Base-by-base conservation (phyloP, 2,888 invertebrate species). In the Nysson spinosus region DNA sequence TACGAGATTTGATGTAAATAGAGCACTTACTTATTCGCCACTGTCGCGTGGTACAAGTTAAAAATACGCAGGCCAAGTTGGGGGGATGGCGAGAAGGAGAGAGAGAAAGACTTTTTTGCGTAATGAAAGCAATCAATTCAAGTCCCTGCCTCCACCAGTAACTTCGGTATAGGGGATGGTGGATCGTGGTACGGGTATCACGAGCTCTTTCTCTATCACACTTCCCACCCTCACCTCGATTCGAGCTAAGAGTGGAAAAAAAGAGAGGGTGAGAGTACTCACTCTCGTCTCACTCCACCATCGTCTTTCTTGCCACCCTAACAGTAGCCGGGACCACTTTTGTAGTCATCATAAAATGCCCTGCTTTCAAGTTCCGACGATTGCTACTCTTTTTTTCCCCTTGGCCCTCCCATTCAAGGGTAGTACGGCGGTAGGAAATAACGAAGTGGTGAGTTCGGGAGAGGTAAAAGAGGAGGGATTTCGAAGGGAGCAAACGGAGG, bases 101-200 rank as follows among this genome's bases (percentile, higher is more conserved):
- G 20, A 30, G 5, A 28, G 22, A 7, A 16, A 40, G n/a, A 69
- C 75, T 74, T 77, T 84, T 84, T 84, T 82, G 79, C 83, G 82
- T 85, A 86, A 85, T 85, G 85, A 85, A 85, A 85, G 86, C 85
- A 86, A 86, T 86, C 86, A 86, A 86, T 86, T 86, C 83, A 83
- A 83, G 82, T 83, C 83, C 75, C 79, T 77, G 72, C 75, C 75
- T 65, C 65, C 72, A 55, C 51, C 69, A 56, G 60, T 60, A n/a
- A n/a, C 58, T 66, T 52, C 56, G 65, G 65, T 37, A 28, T 62
- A 62, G 66, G 71, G 60, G 54, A 46, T 58, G 22, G 55, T 20
- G 16, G 16, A 46, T 60, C 71, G 72, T 34, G 57, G 50, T 70
- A 47, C 47, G 44, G 47, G 49, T 39, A 52, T 44, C n/a, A n/a